A percentile compares a stretch with the other conserved stretches of the same genome.
Conservation (phyloP, 2,797 vertebrate genomes). For the Triplophysa bombifrons region DNA sequence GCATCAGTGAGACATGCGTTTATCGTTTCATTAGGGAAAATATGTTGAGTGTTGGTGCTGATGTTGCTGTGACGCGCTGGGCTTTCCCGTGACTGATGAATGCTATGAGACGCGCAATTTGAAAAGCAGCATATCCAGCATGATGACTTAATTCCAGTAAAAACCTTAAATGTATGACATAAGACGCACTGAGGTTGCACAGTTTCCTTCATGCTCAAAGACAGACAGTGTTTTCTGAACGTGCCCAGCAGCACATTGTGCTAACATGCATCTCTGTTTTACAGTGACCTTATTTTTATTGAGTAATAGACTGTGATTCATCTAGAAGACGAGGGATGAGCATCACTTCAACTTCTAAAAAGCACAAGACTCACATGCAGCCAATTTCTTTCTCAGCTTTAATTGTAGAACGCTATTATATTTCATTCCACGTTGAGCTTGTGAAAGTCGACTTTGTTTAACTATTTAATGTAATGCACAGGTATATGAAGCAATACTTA, state of each 20-base stretch:
- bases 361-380: no score
- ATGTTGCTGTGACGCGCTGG: constrained; percentile 36
- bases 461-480: no score
- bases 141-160: background rate
- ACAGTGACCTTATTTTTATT: constrained; percentile 5
- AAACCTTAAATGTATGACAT: background rate
- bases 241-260: background rate
- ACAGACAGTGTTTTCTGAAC: background rate
- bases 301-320: background rate
- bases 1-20: background rate
- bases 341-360: background rate
- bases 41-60: constrained; percentile 13
- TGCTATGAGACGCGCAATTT: constrained; percentile 12
- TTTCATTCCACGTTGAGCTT: no score
- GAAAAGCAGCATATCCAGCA: background rate
- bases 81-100: constrained; percentile 48
- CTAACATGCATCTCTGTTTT: background rate
- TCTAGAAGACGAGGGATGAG: background rate
- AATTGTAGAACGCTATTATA: no score
- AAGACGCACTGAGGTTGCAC: background rate
- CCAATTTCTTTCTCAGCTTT: no score
- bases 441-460: no score
- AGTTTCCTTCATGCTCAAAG: background rate
- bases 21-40: background rate
- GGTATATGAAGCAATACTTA: background rate